Percentiles rank a stretch among this genome's conserved stretches.
Conservation (phyloP, 2,113 vertebrate species). For the Dicrurus megarhynchus region DNA sequence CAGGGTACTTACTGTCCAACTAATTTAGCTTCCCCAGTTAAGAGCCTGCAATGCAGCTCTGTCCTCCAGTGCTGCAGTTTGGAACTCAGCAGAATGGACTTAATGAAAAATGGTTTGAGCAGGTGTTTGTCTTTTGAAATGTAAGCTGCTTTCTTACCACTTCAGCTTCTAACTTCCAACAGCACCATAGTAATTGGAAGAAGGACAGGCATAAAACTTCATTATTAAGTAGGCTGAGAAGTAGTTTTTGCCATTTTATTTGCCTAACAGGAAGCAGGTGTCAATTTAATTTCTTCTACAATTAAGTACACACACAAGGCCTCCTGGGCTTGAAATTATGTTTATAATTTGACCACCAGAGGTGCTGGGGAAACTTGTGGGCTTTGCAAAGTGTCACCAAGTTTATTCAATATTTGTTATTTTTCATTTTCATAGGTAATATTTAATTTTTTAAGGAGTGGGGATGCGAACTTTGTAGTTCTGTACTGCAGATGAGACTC, state of each 20-base stretch:
- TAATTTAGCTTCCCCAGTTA: not conserved
- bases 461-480: not conserved
- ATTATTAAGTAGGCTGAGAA: not conserved
- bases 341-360: not conserved
- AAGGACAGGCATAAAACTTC: not conserved
- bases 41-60: not conserved
- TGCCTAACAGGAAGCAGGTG: not conserved
- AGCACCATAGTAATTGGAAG: not conserved
- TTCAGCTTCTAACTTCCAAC: not conserved
- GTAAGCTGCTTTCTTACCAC: not conserved
- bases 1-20: not conserved
- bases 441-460: not conserved
- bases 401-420: not conserved
- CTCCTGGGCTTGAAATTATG: not conserved
- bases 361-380: not conserved
- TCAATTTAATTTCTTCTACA: not conserved
- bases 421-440: not conserved
- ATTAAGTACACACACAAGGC: not conserved
- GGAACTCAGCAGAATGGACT: conserved; percentile 1
- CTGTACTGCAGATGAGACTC: not conserved
- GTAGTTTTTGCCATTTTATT: not conserved
- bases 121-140: conserved; percentile 24
- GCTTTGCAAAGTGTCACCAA: not conserved
- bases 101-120: not conserved
- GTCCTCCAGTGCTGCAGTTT: not conserved